phyloP scores from a whole-genome alignment of 2,888 invertebrate genomes.

The Platycheirus albimanus region DNA sequence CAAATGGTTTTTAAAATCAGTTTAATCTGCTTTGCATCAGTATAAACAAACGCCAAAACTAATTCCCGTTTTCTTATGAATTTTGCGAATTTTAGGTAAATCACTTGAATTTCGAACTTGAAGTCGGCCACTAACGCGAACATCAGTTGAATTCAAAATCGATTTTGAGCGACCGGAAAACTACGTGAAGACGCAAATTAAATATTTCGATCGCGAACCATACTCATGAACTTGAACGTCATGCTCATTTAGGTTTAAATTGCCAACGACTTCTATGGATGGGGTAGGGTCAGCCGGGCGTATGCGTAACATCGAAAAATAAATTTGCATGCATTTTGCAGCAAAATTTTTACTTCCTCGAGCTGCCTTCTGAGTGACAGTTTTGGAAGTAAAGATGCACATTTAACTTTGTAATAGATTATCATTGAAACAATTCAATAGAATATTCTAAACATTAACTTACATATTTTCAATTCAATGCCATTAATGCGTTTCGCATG shows the following conservation, averaged over 20 bases:
- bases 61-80: neutral
- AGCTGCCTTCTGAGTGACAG: slow-evolving; percentile 18
- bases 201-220: slow-evolving; percentile 55
- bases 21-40: slow-evolving; percentile 17
- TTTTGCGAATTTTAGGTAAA: slow-evolving; percentile 29
- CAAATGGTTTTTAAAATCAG: neutral
- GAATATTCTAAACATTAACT: slow-evolving; percentile 6
- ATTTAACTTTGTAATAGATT: neutral
- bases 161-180: too few species aligned
- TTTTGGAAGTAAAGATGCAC: slow-evolving; percentile 38
- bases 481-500: slow-evolving; percentile 21
- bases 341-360: slow-evolving; percentile 38
- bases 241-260: slow-evolving; percentile 20
- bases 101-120: slow-evolving; percentile 47
- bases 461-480: slow-evolving; percentile 6
- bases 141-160: slow-evolving; percentile 56
- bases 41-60: neutral
- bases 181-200: slow-evolving; percentile 44
- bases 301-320: slow-evolving; percentile 37
- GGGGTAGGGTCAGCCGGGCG: slow-evolving; percentile 48
- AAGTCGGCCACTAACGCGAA: slow-evolving; percentile 42
- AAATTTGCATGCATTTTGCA: slow-evolving; percentile 61
- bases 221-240: slow-evolving; percentile 70
- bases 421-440: slow-evolving; percentile 1
- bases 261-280: slow-evolving; percentile 39